phyloP scores from a whole-genome alignment of 2,113 vertebrate genomes.

The Oreotragus oreotragus region DNA sequence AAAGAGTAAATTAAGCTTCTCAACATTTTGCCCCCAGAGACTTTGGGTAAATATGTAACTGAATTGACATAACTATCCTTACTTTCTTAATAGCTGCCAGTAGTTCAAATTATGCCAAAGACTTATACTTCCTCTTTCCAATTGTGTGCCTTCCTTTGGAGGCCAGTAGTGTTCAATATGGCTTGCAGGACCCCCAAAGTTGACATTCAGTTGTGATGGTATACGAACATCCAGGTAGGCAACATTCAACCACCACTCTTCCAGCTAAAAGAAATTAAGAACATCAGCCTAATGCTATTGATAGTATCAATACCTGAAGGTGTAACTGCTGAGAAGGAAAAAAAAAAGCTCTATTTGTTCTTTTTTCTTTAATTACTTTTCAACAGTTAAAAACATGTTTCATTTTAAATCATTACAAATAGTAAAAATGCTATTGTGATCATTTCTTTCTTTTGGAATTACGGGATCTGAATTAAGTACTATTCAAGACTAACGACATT shows the following conservation, averaged over 20 bases:
- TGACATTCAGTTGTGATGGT: slow-evolving; percentile 92
- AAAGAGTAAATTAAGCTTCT: background rate
- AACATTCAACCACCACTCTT: slow-evolving; percentile 95
- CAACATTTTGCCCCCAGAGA: background rate
- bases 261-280: slow-evolving; percentile 84
- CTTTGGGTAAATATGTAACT: background rate
- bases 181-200: slow-evolving; percentile 88
- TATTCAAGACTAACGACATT: background rate
- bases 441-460: background rate
- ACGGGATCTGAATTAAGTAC: background rate
- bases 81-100: slow-evolving; percentile 93
- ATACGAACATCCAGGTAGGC: slow-evolving; percentile 92
- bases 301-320: background rate
- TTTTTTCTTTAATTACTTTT: background rate
- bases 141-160: slow-evolving; percentile 85
- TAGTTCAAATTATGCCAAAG: slow-evolving; percentile 89
- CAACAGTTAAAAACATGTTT: background rate
- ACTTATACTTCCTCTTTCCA: slow-evolving; percentile 87
- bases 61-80: slow-evolving; percentile 65
- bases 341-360: background rate
- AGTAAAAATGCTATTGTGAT: background rate
- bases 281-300: background rate
- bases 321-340: background rate
- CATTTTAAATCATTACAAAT: background rate
- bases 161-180: slow-evolving; percentile 94